A percentile compares a stretch with the other conserved stretches of the same genome.
Conservation (phyloP, 2,888 invertebrate genomes). For the Aelia acuminata region DNA sequence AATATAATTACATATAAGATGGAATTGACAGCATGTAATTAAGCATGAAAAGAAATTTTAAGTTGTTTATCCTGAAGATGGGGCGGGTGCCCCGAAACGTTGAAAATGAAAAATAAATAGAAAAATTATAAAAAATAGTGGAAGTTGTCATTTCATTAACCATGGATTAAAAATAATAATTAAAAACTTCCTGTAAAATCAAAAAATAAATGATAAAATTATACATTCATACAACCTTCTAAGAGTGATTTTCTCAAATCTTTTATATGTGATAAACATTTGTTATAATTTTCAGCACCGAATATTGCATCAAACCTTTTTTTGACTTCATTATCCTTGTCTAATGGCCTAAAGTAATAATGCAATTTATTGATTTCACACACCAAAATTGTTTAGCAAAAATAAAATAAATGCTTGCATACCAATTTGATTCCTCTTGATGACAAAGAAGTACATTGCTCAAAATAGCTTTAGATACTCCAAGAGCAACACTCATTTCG, state of each 20-base stretch:
- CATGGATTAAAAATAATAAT: too few relatives aligned
- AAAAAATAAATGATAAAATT: not conserved
- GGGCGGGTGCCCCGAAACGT: too few relatives aligned
- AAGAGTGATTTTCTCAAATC: conserved; percentile 75
- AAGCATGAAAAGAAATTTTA: too few relatives aligned
- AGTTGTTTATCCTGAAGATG: too few relatives aligned
- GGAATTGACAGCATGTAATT: too few relatives aligned
- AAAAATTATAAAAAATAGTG: too few relatives aligned
- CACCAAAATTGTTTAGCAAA: not conserved
- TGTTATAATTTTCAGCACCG: conserved; percentile 92
- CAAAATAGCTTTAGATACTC: conserved; percentile 94
- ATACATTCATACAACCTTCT: conserved; percentile 48
- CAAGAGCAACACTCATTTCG: conserved; percentile 80
- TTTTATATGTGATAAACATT: conserved; percentile 83
- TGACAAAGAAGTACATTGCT: conserved; percentile 99
- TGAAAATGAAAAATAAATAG: too few relatives aligned
- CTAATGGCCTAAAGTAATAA: conserved; percentile 80
- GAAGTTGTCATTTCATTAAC: too few relatives aligned
- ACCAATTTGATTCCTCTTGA: conserved; percentile 96
- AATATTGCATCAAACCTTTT: conserved; percentile 98
- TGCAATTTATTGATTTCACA: not conserved
- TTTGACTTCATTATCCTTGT: conserved; percentile 93
- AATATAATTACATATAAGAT: too few relatives aligned
- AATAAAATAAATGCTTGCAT: conserved; percentile 48
- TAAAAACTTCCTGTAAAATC: not conserved